A percentile compares a stretch with the other conserved stretches of the same genome.
Conservation (phyloP, 2,797 vertebrate species). For the Sebastes glaucus region DNA sequence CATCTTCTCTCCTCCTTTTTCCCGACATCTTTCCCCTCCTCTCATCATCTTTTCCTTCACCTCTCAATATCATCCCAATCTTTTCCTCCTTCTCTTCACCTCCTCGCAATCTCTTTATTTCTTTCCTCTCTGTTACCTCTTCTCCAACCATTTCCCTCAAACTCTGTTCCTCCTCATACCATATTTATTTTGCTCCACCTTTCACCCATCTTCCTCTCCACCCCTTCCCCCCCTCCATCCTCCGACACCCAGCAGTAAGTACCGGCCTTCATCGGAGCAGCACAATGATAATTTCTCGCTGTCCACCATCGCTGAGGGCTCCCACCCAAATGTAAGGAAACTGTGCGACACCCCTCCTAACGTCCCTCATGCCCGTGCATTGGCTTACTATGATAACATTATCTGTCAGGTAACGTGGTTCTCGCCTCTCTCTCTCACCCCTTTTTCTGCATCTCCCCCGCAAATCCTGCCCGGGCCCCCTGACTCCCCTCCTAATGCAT, state of each 20-base stretch:
- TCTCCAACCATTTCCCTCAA: not conserved
- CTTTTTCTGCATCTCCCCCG: slow-evolving; percentile 67
- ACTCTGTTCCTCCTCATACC: not conserved
- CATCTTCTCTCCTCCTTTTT: not conserved
- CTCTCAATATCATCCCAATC: too few species aligned
- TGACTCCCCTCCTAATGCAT: slow-evolving; percentile 73
- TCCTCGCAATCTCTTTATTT: not conserved
- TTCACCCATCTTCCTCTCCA: not conserved
- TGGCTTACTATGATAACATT: slow-evolving; percentile 94
- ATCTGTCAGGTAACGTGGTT: slow-evolving; percentile 93
- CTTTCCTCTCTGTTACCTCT: not conserved
- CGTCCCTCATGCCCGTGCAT: slow-evolving; percentile 90
- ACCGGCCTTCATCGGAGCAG: slow-evolving; percentile 95
- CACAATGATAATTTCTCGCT: slow-evolving; percentile 99
- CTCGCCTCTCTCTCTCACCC: slow-evolving; percentile 82
- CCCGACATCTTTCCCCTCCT: not conserved
- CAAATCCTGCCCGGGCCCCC: slow-evolving; percentile 55
- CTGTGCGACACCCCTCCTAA: slow-evolving; percentile 85
- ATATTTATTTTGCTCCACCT: not conserved
- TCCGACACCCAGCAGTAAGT: slow-evolving; percentile 85
- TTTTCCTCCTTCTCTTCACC: not conserved
- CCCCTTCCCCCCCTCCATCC: not conserved
- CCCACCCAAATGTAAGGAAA: slow-evolving; percentile 99
- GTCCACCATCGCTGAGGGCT: slow-evolving; percentile 99
- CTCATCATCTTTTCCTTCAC: not conserved